Base-by-base conservation (phyloP, 2,888 invertebrate species). In the Nephrocerus scutellatus region DNA sequence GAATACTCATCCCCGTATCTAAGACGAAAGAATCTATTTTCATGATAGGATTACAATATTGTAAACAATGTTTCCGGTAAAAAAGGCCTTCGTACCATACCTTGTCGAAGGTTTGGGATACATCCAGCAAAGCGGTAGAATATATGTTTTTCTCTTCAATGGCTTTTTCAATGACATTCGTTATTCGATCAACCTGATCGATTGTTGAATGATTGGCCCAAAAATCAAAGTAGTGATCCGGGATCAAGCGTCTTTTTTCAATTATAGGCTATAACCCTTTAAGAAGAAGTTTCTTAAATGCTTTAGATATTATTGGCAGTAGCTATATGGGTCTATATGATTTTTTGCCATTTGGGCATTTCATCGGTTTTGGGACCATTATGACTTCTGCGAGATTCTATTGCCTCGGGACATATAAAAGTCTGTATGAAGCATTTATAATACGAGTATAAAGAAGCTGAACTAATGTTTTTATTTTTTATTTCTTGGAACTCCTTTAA, bases 101-200 rank as follows among this genome's bases (percentile, higher is more conserved):
- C 9, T 30, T 32, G 9, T 44, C 40, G 15, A 44, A 44, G 5
- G 38, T 37, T 34, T 44, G 37, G 3, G 44, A 12, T 20, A 44
- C 34, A 10, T 41, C 38, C 9, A 44, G 30, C 21, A 44, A 44
- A 5, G 33, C 21, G 8, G 25, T 34, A 9, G 30, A 28, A 23
- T 41, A 41, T 16, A 28, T 13, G 22, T 44, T 31, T 28, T 39
- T 39, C 14, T 29, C 36, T 32, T 40, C 39, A 3, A 43, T 20
- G 7, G 43, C 24, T 15, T 44, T 34, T 10, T 40, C 33, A 18
- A 42, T 39, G 7, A 24, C 22, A 12, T 31, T 16, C 8, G 26
- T 34, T 4, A 37, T 24, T 12, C 34, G 5, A 31, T 36, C 28
- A 19, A 41, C 25, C 30, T 39, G 38, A 5, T 43, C 39, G 8